These are phyloP conservation scores for Phyllotis vaccarum DNA, from an alignment of 2,797 vertebrate species.

Conservation along the genomic window DNA sequence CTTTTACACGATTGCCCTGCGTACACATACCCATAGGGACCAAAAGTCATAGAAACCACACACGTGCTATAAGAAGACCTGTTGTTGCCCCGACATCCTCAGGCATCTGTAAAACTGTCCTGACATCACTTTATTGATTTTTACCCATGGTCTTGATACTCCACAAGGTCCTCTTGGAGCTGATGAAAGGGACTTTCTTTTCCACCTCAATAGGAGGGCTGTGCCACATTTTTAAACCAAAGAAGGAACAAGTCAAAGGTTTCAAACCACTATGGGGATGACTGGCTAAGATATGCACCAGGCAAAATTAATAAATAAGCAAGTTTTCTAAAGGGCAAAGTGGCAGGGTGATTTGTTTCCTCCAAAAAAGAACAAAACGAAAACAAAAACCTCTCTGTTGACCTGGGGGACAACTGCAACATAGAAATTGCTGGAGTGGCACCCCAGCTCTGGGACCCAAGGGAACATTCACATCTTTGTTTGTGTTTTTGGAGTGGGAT, in stretches of 20 bases:
- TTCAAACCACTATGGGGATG: slow-evolving; percentile 57
- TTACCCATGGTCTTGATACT: slow-evolving; percentile 16
- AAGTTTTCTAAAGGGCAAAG: slow-evolving; percentile 64
- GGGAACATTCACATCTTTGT: neutral
- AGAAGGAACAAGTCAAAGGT: neutral
- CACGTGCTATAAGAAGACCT: slow-evolving; percentile 35
- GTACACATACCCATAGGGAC: neutral
- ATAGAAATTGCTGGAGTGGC: neutral
- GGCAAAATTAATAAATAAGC: slow-evolving; percentile 76
- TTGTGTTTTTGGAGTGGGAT: slow-evolving; percentile 2
- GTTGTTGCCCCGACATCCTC: slow-evolving; percentile 47
- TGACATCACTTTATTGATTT: slow-evolving; percentile 15
- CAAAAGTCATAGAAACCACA: slow-evolving; percentile 40
- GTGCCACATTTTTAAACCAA: slow-evolving; percentile 61
- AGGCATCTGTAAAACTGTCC: slow-evolving; percentile 50
- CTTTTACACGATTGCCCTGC: slow-evolving; percentile 61
- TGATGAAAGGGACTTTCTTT: slow-evolving; percentile 47
- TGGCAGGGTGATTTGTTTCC: slow-evolving; percentile 60
- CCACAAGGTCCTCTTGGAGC: slow-evolving; percentile 5
- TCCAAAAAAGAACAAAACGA: neutral
- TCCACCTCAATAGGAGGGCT: neutral
- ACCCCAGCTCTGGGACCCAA: slow-evolving; percentile 37
- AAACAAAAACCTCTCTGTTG: neutral
- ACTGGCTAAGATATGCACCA: slow-evolving; percentile 42
- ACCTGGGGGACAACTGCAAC: neutral